Conservation (phyloP, 1,140 invertebrate species). For the Tribolium castaneum region DNA sequence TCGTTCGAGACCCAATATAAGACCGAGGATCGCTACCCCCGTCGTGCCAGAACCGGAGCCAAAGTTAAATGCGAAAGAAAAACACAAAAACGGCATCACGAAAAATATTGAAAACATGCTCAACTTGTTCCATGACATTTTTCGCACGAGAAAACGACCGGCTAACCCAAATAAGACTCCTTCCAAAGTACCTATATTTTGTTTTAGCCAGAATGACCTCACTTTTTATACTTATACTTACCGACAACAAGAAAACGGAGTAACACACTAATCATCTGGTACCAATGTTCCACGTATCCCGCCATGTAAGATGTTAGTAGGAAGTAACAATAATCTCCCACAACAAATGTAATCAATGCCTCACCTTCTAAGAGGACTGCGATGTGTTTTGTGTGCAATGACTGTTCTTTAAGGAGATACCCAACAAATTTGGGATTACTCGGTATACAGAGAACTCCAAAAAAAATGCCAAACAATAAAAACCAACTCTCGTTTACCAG, state of each 20-base stretch:
- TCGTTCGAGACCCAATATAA: slow-evolving; percentile 33
- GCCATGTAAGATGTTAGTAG: neutral
- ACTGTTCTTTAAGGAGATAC: neutral
- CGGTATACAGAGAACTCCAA: neutral
- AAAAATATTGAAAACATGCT: neutral
- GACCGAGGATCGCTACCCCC: slow-evolving; percentile 10
- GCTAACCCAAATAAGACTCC: neutral
- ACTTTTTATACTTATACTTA: neutral
- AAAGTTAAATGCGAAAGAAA: no score
- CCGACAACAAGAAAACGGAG: neutral
- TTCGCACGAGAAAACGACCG: neutral
- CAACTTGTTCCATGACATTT: neutral
- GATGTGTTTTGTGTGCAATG: neutral
- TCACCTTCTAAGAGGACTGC: neutral
- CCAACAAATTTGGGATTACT: neutral
- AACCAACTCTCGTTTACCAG: neutral
- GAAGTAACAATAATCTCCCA: neutral
- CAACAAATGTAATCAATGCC: neutral
- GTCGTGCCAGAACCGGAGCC: neutral
- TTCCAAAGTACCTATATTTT: neutral
- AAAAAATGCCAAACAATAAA: neutral
- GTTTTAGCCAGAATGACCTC: neutral
- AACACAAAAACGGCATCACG: neutral
- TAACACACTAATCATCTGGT: neutral
- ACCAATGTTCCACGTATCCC: neutral